Conservation (phyloP, 2,888 invertebrate species). For the Papilio gigon region DNA sequence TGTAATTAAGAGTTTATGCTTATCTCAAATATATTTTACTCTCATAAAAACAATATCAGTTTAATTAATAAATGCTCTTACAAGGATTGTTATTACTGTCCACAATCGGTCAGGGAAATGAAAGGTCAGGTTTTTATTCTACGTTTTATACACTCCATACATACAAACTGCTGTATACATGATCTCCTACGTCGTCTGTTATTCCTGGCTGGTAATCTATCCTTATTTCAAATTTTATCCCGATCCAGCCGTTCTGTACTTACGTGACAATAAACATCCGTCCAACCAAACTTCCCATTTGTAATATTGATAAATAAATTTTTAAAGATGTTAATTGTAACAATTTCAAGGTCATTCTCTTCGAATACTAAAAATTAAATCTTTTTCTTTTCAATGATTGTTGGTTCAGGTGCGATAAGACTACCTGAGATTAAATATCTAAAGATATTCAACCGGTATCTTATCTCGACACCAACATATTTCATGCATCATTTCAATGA, state of each 20-base stretch:
- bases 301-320: neutral
- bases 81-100: too few relatives aligned
- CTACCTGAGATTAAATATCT: conserved; percentile 27
- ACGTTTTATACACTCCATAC: too few relatives aligned
- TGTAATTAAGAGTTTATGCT: neutral
- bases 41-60: neutral
- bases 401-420: conserved; percentile 11
- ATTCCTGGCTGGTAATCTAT: too few relatives aligned
- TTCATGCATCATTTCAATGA: conserved; percentile 1
- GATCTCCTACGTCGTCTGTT: too few relatives aligned
- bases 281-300: too few relatives aligned
- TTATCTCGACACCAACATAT: conserved; percentile 24
- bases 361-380: neutral
- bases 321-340: neutral
- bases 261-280: too few relatives aligned
- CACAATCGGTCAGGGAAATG: too few relatives aligned
- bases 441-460: conserved; percentile 18
- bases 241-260: too few relatives aligned
- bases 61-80: neutral
- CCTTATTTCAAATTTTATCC: too few relatives aligned
- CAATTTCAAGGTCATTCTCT: neutral
- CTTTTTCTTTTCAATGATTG: conserved; percentile 6
- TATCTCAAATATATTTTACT: neutral
- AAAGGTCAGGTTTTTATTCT: too few relatives aligned
- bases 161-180: too few relatives aligned